Base-by-base conservation (phyloP, 2,113 vertebrate genomes). In the Mobula hypostoma region DNA sequence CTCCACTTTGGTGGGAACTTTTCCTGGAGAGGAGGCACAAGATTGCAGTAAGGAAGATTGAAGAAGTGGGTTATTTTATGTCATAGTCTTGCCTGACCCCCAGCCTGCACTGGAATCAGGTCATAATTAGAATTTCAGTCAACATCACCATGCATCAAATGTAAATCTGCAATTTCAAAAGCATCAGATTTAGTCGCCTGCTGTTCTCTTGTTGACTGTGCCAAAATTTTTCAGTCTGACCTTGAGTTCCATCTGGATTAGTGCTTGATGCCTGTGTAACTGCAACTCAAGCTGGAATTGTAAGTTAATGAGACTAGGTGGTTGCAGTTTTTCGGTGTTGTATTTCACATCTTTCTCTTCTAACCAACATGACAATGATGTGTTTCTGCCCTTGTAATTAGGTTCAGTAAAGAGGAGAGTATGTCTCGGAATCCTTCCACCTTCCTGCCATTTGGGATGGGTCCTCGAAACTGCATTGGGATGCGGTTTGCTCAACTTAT, bases 401-500 rank as follows among this genome's bases (percentile, higher is more conserved):
- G 98, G 95, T 98, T 98, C 95, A 96, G 95, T 94, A 97, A 97
- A 94, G 97, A 97, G 17, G 97, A 94, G 94, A 97, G 94, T 93
- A 95, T 95, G 0, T 29, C 12, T 19, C 94, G 97, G 0, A 96
- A 97, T 74, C 97, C 97, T 0, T 97, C 97, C 91, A 94, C 94
- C 0, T 98, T 97, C 95, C 95, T 98, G 95, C 97, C 97, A 0
- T 98, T 98, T 0, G 98, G 97, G 19, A 94, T 95, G 7, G 97
- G 98, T 0, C 98, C 97, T 15, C 96, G 97, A 90, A 98, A 98
- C 95, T 98, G 98, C 95, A 96, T 98, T 70, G 97, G 97, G 40
- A 98, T 97, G 97, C 96, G 97, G 74, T 98, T 98, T 95, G 97
- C 98, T 56, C 94, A 97, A 56, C 92, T 98, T 19, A 0, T 95